Evolutionary conservation across 2,113 vertebrate genomes (phyloP), one percentile per base, ranked within the genome.

Genomic region (Xyliphius kryptos): DNA sequence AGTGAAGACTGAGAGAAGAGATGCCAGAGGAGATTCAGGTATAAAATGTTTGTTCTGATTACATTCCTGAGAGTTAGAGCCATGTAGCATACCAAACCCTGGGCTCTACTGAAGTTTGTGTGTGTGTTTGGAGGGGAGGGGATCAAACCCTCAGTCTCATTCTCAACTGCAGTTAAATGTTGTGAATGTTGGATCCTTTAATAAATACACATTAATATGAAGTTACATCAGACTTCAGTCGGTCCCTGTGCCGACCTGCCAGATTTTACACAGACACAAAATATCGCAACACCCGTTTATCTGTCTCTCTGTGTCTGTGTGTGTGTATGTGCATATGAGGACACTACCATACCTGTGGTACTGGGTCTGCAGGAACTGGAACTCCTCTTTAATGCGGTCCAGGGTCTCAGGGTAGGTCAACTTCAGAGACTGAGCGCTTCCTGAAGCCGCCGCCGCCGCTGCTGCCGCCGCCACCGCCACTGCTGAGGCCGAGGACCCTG

Each of bases 321-420:
- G 54, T 17, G 17, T 40, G 37, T 20, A 4, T 41, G 50, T 15
- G 14, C 14, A 3, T 22, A 9, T 32, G 54, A 2, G 37, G 17
- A 16, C n/a, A 5, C 14, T n/a, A 2, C 3, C 16, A n/a, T 69
- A 89, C 92, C 92, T 93, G 86, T 95, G 92, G 70, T 95, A 95
- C 76, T 95, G 92, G 52, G 91, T 93, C 82, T 94, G 92, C 43
- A 95, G 81, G 75, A 95, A 95, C 80, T 95, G 92, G 73, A 94
- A 94, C 73, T 95, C 92, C 76, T 95, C 92, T 73, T 95, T 94
- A 76, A 94, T 95, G 63, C 92, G 89, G 79, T 95, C 92, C 83
- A 95, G 70, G 5, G 91, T 93, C 79, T 95, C 92, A 0, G 92
- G 91, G 75, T 94, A 95, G 7, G 91, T 95, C 41, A 95, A 83